phyloP scores from a whole-genome alignment of 1,140 invertebrate species.

The Vanessa atalanta region DNA sequence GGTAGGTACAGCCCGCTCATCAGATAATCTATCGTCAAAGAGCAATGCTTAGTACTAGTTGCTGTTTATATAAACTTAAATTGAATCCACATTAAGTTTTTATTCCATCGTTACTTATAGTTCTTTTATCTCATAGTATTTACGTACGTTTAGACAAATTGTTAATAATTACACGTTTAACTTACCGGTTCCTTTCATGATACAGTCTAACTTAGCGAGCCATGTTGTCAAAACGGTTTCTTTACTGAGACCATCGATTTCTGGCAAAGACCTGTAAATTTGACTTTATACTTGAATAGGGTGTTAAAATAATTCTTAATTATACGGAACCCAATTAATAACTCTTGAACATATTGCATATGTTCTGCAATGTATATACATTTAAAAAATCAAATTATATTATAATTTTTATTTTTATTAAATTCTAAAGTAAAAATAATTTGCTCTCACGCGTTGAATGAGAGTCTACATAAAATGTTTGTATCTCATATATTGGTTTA shows the following conservation, averaged over 20 bases:
- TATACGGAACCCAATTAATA: no score
- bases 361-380: not conserved
- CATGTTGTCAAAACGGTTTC: conserved; percentile 99
- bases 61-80: no score
- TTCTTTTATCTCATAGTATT: conserved; percentile 27
- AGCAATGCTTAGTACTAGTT: no score
- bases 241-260: conserved; percentile 99
- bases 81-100: not conserved
- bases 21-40: no score
- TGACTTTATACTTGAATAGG: not conserved
- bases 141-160: not conserved
- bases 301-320: no score
- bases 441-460: no score
- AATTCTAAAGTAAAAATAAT: no score
- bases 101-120: conserved; percentile 10
- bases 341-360: not conserved
- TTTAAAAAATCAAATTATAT: no score
- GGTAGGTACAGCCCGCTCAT: no score
- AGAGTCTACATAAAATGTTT: no score
- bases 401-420: no score
- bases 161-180: conserved; percentile 18
- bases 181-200: conserved; percentile 92
- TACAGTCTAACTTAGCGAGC: conserved; percentile 99
- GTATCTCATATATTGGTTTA: no score
- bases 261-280: conserved; percentile 92